These are phyloP conservation scores for Scaptomyza flava DNA, from an alignment of 2,888 invertebrate species.

Conservation along the genomic window DNA sequence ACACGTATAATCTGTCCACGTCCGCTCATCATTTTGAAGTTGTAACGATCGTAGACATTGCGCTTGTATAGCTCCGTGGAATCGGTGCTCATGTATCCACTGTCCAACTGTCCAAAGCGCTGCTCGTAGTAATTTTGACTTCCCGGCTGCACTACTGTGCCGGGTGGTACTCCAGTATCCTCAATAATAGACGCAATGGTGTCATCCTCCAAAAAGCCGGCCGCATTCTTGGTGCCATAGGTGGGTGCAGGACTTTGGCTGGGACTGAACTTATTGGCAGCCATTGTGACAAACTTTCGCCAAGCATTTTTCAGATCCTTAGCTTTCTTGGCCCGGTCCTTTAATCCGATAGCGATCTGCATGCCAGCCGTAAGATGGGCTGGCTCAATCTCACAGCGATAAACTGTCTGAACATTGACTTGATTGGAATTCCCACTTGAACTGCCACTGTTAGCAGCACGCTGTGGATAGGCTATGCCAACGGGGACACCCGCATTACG, in stretches of 20 bases:
- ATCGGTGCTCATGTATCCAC: conserved; percentile 94
- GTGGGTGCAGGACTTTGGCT: conserved; percentile 82
- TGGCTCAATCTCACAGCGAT: conserved; percentile 83
- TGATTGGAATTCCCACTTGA: conserved; percentile 35
- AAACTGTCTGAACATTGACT: conserved; percentile 82
- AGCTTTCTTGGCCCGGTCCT: conserved; percentile 84
- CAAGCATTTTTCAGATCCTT: conserved; percentile 85
- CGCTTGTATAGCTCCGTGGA: conserved; percentile 88
- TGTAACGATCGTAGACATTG: conserved; percentile 84
- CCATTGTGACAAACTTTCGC: conserved; percentile 84
- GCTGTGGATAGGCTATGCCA: conserved; percentile 82
- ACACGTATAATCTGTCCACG: conserved; percentile 80
- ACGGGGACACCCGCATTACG: conserved; percentile 83
- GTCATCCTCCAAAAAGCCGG: conserved; percentile 81
- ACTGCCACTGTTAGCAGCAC: conserved; percentile 65
- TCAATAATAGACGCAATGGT: conserved; percentile 83
- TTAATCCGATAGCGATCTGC: conserved; percentile 84
- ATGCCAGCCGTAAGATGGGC: conserved; percentile 83
- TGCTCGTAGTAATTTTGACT: conserved; percentile 82
- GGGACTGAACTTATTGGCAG: conserved; percentile 84
- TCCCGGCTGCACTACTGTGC: conserved; percentile 70
- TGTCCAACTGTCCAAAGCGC: conserved; percentile 87
- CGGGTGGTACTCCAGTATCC: conserved; percentile 69
- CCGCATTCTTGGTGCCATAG: conserved; percentile 71
- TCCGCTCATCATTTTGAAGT: conserved; percentile 81